Evolutionary conservation across 2,797 vertebrate species (phyloP), one percentile per base, ranked within the genome.

Genomic region (Capromys pilorides): DNA sequence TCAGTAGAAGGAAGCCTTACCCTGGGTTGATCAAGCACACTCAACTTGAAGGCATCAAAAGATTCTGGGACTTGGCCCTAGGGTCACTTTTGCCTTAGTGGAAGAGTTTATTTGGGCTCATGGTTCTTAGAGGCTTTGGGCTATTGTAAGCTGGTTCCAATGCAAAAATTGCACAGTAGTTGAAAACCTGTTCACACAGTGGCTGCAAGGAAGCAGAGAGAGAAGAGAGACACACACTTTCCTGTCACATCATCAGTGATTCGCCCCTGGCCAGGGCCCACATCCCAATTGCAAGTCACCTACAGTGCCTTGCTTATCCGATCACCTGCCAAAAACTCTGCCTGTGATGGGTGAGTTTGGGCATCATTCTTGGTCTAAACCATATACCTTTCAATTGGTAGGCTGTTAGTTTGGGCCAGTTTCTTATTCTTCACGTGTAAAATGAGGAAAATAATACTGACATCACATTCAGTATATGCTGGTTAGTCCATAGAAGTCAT

Each of bases 401-500:
- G 57, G 28, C 92, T 80, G 24, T 81, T n/a, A 88, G 54, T 94
- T 90, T 93, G 79, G 59, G n/a, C 51, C 57, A 83, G 64, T 6
- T 31, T 31, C 22, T 54, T 31, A 71, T 73, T 95, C 93, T 62
- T 88, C 18, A 36, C 31, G 5, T 88, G 64, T 51, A 77, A 82
- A 61, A 87, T 81, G 57, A 87, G 57, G 19, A 54, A 45, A 67
- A 69, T 67, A 94, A 77, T 45, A 2, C 49, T 90, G 88, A 86
- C 49, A 75, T 79, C 75, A 57, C 12, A 51, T 8, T 73, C 16
- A 10, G 11, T n/a, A 69, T 12, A 31, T 57, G 59, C 62, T 86
- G 91, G 24, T 66, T 85, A 87, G 57, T 94, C 71, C 57, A 78
- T n/a, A 77, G 11, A 85, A 66, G 64, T 89, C 71, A 51, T 93